Conservation (phyloP, 2,888 invertebrate genomes). For the Athripsodes cinereus region DNA sequence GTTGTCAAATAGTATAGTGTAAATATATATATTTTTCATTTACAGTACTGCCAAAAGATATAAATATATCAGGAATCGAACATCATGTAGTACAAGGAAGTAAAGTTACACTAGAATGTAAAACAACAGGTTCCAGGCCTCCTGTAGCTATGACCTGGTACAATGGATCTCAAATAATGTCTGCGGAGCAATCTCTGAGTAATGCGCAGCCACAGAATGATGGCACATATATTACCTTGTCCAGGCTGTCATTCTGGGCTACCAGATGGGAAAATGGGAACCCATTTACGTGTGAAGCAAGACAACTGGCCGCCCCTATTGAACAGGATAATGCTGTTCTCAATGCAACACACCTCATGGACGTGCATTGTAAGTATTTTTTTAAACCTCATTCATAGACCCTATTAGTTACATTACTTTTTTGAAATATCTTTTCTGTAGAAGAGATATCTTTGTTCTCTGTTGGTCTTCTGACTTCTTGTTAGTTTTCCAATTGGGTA, state of each 20-base stretch:
- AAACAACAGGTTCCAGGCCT: slow-evolving; percentile 73
- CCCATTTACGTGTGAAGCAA: slow-evolving; percentile 73
- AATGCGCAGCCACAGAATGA: slow-evolving; percentile 51
- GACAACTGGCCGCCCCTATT: slow-evolving; percentile 65
- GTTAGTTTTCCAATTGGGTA: too few species aligned
- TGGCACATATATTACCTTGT: slow-evolving; percentile 74
- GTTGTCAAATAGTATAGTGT: too few species aligned
- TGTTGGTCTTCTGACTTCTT: too few species aligned
- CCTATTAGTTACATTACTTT: too few species aligned
- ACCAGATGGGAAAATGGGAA: slow-evolving; percentile 74
- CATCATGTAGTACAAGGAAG: slow-evolving; percentile 77
- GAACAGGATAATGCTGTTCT: slow-evolving; percentile 56
- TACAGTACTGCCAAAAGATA: slow-evolving; percentile 75
- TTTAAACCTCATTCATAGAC: too few species aligned
- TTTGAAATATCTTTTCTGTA: too few species aligned
- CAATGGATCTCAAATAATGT: slow-evolving; percentile 56
- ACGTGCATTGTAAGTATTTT: slow-evolving; percentile 77
- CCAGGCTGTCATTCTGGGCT: slow-evolving; percentile 72
- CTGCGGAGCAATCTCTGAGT: slow-evolving; percentile 19
- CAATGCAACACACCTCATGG: slow-evolving; percentile 62
- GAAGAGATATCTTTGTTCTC: too few species aligned
- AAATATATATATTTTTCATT: slow-evolving; percentile 13
- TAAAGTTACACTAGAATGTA: slow-evolving; percentile 70
- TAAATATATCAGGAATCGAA: slow-evolving; percentile 68
- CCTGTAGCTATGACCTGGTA: slow-evolving; percentile 80